Evolutionary conservation across 1,140 invertebrate species (phyloP), one percentile per base, ranked within the genome.

Genomic region (Marisa cornuarietis): DNA sequence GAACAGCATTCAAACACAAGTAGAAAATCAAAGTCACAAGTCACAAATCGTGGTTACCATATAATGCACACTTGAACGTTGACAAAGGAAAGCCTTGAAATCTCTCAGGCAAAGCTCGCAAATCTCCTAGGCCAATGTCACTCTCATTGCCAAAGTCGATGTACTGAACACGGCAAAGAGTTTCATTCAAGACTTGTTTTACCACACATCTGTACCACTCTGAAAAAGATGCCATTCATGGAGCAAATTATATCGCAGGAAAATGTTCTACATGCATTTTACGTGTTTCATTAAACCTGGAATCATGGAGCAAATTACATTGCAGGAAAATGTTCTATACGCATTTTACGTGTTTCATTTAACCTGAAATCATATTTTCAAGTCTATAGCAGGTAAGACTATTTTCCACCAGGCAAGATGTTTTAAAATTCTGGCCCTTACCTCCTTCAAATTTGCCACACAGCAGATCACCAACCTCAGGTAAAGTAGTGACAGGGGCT

Each of bases 201-300:
- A 84, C 81, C 73, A 75, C 79, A 54, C 79, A 82, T 24, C 83
- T 76, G 49, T 80, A 83, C 81, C 83, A 84, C 22, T 18, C 54
- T 58, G 54, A 58, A 58, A 58, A 58, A 58, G 3, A 58, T 58
- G 16, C 16, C 54, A 58, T 58, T 58, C 16, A 58, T 42, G 31
- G 31, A 42, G 31, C 31, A 42, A 42, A 42, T 42, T 42, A 42
- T 42, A 42, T 6, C 31, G 3, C 31, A 42, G 2, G 31, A 42
- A 42, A 42, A 42, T 42, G 31, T 42, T 42, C 31, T 42, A n/a
- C n/a, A n/a, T n/a, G n/a, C n/a, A n/a, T n/a, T 42, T 42, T 42
- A 42, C 6, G 31, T 42, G 31, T 42, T 42, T 42, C 6, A 42
- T 6, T 42, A 4, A 42, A 42, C 31, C 2, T 42, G 31, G 31